Percentiles rank a stretch among this genome's conserved stretches.
Evolutionary conservation across 2,888 invertebrate genomes (phyloP).

Genomic region (Plebejus argus): DNA sequence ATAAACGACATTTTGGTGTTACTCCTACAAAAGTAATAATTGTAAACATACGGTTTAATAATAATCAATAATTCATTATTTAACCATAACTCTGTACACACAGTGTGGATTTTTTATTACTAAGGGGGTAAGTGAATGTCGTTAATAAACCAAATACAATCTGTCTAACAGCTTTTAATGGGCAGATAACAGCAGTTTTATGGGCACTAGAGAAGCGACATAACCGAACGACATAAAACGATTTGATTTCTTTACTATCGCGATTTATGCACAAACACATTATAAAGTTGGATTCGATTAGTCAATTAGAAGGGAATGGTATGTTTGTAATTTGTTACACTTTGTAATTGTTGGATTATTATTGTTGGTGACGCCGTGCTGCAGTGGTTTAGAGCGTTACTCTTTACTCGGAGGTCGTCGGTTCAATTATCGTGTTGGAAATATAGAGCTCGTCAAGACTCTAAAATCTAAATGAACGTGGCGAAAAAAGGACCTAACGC

Average conservation of each 20-base stretch:
- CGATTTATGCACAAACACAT: conserved; percentile 23
- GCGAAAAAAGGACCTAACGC: too few species aligned
- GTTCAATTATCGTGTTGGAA: too few species aligned
- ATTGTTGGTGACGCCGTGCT: too few species aligned
- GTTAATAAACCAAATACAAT: conserved; percentile 14
- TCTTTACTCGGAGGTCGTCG: too few species aligned
- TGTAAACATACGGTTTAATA: too few species aligned
- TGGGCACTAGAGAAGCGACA: conserved; percentile 21
- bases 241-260: conserved; percentile 21
- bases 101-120: not conserved
- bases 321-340: too few species aligned
- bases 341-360: too few species aligned
- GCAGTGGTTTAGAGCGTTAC: too few species aligned
- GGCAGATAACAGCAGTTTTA: conserved; percentile 18
- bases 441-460: too few species aligned
- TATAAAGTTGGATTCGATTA: conserved; percentile 1
- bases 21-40: too few species aligned
- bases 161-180: conserved; percentile 18
- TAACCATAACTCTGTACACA: not conserved
- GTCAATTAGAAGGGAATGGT: not conserved
- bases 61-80: not conserved
- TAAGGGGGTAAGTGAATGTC: not conserved
- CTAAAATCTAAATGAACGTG: too few species aligned
- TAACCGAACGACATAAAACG: conserved; percentile 24
- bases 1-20: too few species aligned